Base-by-base conservation (phyloP, 2,888 invertebrate species). In the Leucophenga maculata region DNA sequence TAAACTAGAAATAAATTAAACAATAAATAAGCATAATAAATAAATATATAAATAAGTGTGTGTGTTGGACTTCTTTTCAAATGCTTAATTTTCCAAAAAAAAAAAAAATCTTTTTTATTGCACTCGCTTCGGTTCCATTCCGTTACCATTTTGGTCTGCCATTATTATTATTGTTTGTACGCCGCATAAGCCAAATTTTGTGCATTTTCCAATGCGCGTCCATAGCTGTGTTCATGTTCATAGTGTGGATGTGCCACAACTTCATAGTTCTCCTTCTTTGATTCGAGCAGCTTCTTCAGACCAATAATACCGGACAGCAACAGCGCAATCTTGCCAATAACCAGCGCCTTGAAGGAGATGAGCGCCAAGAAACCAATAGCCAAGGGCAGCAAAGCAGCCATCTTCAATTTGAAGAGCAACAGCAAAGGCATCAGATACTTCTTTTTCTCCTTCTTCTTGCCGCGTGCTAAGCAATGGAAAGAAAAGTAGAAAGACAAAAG, bases 291-390 rank as follows among this genome's bases (percentile, higher is more conserved):
- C 85, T 95, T 95, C 89, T 93, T 93, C 71, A 93, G 88, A 3
- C 91, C 93, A 72, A 95, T 92, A 72, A 95, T 91, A 71, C 92
- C 92, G 66, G 94, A 93, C 74, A 95, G 92, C 68, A 95, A 90
- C 22, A 96, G 90, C 3, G 95, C 95, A 73, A 95, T 92, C 90
- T 96, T 96, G 80, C 94, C 95, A 78, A 95, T 91, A 84, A 95
- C 89, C 77, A 96, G 90, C 73, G 95, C 95, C 91, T 96, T 95
- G 91, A 95, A 92, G 54, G 95, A 94, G 59, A 95, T 91, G 74
- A 95, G 90, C 68, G 94, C 95, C 81, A 95, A 92, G 78, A 90
- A 91, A 77, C 93, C 95, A 70, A 95, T 91, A 82, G 93, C 93
- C 77, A 95, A 89, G 39, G 95, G 95, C 79, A 94, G 92, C 74